Conservation (phyloP, 2,113 vertebrate genomes). For the Antigone vipio region DNA sequence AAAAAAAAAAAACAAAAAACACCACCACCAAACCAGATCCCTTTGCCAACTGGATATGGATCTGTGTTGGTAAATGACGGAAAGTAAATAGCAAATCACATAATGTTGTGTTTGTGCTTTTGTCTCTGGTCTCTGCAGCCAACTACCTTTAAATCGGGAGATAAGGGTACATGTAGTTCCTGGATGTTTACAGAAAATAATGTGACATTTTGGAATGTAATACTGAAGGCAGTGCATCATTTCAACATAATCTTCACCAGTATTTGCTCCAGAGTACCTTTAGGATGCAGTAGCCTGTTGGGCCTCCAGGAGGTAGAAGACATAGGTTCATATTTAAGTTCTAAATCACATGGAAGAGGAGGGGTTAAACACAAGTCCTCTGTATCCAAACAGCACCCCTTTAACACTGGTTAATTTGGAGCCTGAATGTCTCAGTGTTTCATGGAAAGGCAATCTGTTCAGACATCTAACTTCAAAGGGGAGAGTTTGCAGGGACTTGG, state of each 20-base stretch:
- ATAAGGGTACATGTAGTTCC: slow-evolving; percentile 20
- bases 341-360: not conserved
- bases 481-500: not conserved
- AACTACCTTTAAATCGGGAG: slow-evolving; percentile 18
- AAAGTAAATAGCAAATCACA: slow-evolving; percentile 35
- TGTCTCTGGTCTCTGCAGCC: not conserved
- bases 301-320: not conserved
- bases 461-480: not conserved
- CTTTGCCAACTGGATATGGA: not conserved
- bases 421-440: not conserved
- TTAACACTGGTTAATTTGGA: not conserved
- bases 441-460: not conserved
- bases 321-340: not conserved
- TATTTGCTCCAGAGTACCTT: not conserved
- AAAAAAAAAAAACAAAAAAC: not conserved
- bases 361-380: not conserved
- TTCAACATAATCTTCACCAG: not conserved
- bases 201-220: not conserved
- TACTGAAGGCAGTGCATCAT: not conserved
- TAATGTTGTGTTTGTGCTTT: slow-evolving; percentile 4
- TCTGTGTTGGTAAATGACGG: not conserved
- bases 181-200: slow-evolving; percentile 17
- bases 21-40: not conserved
- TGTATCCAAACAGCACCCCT: not conserved
- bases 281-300: not conserved